A percentile compares a stretch with the other conserved stretches of the same genome.
These are phyloP conservation scores for Drosophila leontia DNA, from an alignment of 1,140 invertebrate genomes.

Conservation along the genomic window DNA sequence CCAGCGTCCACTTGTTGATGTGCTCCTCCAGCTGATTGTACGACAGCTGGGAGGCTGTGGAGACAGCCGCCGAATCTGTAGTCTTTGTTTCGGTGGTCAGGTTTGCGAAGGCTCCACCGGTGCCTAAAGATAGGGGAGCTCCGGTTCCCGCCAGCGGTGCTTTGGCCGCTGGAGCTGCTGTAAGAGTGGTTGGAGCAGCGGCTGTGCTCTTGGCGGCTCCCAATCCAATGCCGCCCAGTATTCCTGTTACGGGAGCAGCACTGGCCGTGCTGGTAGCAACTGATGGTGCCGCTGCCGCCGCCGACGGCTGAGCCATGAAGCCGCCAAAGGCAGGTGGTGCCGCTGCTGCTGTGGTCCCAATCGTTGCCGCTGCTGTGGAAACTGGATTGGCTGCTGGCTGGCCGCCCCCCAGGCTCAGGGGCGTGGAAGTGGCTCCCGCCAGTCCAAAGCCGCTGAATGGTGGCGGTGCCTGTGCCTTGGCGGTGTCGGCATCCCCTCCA, in stretches of 20 bases:
- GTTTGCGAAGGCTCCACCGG: conserved; percentile 64
- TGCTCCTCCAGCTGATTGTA: conserved; percentile 96
- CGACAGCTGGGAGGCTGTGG: conserved; percentile 86
- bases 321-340: conserved; percentile 50
- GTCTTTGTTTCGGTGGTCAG: conserved; percentile 69
- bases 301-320: conserved; percentile 42
- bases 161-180: conserved; percentile 26
- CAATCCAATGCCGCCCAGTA: conserved; percentile 26
- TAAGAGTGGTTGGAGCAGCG: conserved; percentile 22
- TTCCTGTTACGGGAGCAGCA: conserved; percentile 12
- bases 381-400: conserved; percentile 16
- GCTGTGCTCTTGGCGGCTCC: conserved; percentile 29
- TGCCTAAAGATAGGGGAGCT: conserved; percentile 22
- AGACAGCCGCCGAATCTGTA: conserved; percentile 62
- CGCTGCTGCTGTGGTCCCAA: conserved; percentile 29
- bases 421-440: conserved; percentile 12
- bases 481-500: conserved; percentile 58
- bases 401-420: conserved; percentile 13
- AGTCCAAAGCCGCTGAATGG: conserved; percentile 58
- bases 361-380: conserved; percentile 18
- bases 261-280: conserved; percentile 14
- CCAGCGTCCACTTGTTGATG: conserved; percentile 98
- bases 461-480: conserved; percentile 53
- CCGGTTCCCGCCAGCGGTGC: conserved; percentile 42
- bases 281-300: conserved; percentile 31